phyloP scores from a whole-genome alignment of 2,797 vertebrate genomes.

The Phoxinus dragarum region DNA sequence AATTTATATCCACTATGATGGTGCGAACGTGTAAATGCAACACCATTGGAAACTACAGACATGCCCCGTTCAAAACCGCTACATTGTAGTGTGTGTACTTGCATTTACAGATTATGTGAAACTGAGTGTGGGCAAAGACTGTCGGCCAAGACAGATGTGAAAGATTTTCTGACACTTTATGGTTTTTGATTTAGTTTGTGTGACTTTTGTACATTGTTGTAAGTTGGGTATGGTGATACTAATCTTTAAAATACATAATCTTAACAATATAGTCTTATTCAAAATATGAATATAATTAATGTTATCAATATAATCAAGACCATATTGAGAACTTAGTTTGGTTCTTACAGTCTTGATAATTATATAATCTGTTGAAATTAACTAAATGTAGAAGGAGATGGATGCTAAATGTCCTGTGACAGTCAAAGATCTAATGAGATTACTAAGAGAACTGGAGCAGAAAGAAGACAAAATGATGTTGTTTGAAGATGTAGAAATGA shows the following conservation, averaged over 20 bases:
- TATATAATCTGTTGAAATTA: neutral
- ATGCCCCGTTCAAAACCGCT: neutral
- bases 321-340: neutral
- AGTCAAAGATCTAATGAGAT: conserved; percentile 11
- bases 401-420: conserved; percentile 18
- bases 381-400: conserved; percentile 4
- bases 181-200: neutral
- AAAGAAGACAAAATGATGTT: neutral
- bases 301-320: neutral
- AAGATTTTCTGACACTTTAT: neutral
- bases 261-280: neutral
- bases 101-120: neutral
- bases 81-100: neutral
- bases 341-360: neutral
- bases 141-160: neutral
- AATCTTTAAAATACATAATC: neutral
- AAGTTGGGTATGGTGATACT: neutral
- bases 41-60: conserved; percentile 1
- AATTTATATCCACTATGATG: conserved; percentile 22
- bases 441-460: neutral
- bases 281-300: neutral
- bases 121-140: neutral
- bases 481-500: conserved; percentile 21
- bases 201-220: neutral
- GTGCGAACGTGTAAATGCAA: conserved; percentile 20